These are phyloP conservation scores for Ophioninae sp. DNA, from an alignment of 2,888 invertebrate genomes.

Conservation along the genomic window DNA sequence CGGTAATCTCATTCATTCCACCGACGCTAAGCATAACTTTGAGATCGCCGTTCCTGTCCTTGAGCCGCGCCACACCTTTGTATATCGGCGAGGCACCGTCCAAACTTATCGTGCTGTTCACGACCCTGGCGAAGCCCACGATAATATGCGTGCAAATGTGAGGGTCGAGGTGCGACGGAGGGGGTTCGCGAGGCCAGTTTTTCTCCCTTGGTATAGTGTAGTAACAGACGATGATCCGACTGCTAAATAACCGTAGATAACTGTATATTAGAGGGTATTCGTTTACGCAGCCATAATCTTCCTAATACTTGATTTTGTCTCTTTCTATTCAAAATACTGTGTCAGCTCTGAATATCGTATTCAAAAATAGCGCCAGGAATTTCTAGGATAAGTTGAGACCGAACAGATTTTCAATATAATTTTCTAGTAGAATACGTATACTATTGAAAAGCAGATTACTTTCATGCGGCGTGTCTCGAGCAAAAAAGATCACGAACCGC, in stretches of 20 bases:
- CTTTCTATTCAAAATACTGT: too few relatives aligned
- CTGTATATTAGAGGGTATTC: not conserved
- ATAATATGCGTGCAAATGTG: slow-evolving; percentile 92
- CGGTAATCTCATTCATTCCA: slow-evolving; percentile 81
- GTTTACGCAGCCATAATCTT: too few relatives aligned
- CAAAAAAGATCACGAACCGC: too few relatives aligned
- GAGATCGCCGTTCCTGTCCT: slow-evolving; percentile 84
- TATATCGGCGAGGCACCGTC: slow-evolving; percentile 79
- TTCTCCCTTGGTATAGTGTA: slow-evolving; percentile 83
- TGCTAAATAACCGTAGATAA: slow-evolving; percentile 37
- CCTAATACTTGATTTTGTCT: too few relatives aligned
- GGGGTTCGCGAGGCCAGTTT: slow-evolving; percentile 79
- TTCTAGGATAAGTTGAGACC: too few relatives aligned
- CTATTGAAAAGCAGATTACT: too few relatives aligned
- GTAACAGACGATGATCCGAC: slow-evolving; percentile 85
- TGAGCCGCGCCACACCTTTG: slow-evolving; percentile 82
- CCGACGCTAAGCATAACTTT: slow-evolving; percentile 91
- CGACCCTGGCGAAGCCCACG: slow-evolving; percentile 87
- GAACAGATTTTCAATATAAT: too few relatives aligned
- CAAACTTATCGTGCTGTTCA: slow-evolving; percentile 84
- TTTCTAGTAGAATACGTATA: too few relatives aligned
- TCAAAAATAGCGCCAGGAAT: too few relatives aligned
- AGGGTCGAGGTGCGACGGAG: slow-evolving; percentile 85
- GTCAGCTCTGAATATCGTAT: too few relatives aligned
- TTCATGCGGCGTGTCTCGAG: too few relatives aligned